Evolutionary conservation across 2,888 invertebrate species (phyloP), one percentile per base, ranked within the genome.

Genomic region (Drosophila vallismaia): DNA sequence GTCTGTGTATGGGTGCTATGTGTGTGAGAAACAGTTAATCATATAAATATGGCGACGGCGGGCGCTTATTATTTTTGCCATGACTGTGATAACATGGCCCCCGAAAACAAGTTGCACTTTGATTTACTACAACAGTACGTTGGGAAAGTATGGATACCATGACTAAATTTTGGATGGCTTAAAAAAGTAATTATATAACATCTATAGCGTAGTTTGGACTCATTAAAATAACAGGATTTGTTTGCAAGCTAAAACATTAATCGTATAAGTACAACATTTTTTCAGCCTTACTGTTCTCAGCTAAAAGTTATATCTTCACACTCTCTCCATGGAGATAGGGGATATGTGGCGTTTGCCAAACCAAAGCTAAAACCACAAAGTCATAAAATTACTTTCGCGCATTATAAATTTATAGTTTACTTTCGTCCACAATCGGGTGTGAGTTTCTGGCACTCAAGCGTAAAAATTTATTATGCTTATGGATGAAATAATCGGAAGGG

Each of bases 351-450:
- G 59, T 14, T 46, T 50, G 69, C 69, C 63, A 19, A 19, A 55
- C 66, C 82, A 83, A 76, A 77, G 81, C 88, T 76, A 74, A 89
- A 88, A 88, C 89, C 90, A 81, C 89, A 89, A 89, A 89, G 90
- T 89, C 89, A 89, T 89, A 89, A 89, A 89, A 89, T 90, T 89
- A 89, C 89, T 90, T 90, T 87, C 90, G 89, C 90, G 90, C 89
- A 89, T 90, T 90, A 88, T 90, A 89, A 90, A 89, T 90, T 89
- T 88, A 86, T 86, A 88, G 86, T 84, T 84, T 84, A 80, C 86
- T 81, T 86, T 81, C 85, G 81, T 71, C 29, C 36, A 29, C 36
- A 38, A 29, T 45, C 9, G 36, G 53, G 52, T 52, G 44, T 38
- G 56, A 56, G 69, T 59, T 56, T 68, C 58, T 60, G 72, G 58